Evolutionary conservation across 2,113 vertebrate species (phyloP).

Genomic region (Neotoma lepida): DNA sequence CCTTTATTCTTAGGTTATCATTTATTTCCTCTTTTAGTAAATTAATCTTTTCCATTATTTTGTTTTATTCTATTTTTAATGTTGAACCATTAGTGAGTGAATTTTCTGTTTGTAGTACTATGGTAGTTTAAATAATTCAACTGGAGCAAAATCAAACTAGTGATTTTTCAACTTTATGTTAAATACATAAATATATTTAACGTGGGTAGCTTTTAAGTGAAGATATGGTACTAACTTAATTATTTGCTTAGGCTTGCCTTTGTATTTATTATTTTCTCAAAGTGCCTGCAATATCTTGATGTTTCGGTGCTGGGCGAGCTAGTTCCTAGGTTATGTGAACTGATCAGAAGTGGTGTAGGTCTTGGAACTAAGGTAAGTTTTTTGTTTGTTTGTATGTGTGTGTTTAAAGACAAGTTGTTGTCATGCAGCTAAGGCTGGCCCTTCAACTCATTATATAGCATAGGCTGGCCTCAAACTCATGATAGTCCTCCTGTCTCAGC

Average conservation of each 20-base stretch:
- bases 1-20: constrained; percentile 1
- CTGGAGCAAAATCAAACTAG: constrained; percentile 49
- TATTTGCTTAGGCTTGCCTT: constrained; percentile 45
- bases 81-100: background rate
- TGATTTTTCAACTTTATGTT: constrained; percentile 21
- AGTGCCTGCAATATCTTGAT: constrained; percentile 98
- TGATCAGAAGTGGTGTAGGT: constrained; percentile 96
- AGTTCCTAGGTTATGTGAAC: constrained; percentile 94
- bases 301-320: constrained; percentile 94
- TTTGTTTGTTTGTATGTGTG: background rate
- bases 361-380: constrained; percentile 95
- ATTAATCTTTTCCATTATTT: background rate
- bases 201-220: background rate
- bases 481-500: background rate
- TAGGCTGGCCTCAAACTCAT: background rate
- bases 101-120: constrained; percentile 26
- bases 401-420: background rate
- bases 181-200: constrained; percentile 46
- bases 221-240: background rate
- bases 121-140: constrained; percentile 49
- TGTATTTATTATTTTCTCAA: constrained; percentile 61
- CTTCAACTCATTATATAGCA: background rate
- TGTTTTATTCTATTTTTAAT: constrained; percentile 32
- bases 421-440: background rate
- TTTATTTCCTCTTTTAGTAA: constrained; percentile 33